Evolutionary conservation across 2,113 vertebrate genomes (phyloP).

Genomic region (Antechinus flavipes): DNA sequence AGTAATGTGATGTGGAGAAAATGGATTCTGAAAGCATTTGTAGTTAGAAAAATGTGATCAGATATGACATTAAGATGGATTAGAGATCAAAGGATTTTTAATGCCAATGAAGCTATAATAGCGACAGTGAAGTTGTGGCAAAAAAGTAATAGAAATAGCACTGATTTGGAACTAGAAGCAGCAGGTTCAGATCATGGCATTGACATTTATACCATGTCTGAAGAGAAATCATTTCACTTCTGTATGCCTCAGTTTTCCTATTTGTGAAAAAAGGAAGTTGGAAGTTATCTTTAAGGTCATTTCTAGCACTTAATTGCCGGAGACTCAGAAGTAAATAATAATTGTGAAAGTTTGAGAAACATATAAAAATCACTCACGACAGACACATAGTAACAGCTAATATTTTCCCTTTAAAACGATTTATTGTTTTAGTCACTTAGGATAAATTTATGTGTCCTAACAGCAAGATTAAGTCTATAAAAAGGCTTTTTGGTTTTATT

Average conservation of each 20-base stretch:
- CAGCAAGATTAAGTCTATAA: background rate
- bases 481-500: background rate
- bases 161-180: background rate
- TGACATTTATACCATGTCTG: background rate
- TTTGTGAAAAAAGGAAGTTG: background rate
- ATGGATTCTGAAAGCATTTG: background rate
- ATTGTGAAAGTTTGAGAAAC: constrained; percentile 2
- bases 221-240: background rate
- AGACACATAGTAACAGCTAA: background rate
- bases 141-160: background rate
- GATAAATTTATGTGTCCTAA: background rate
- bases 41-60: background rate
- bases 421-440: constrained; percentile 58
- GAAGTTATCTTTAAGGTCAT: background rate
- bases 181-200: background rate
- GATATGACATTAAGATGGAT: background rate
- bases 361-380: background rate
- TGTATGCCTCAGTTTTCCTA: background rate
- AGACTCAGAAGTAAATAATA: constrained; percentile 44
- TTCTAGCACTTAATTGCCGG: background rate
- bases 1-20: background rate
- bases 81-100: background rate
- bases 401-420: background rate
- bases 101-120: background rate
- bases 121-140: background rate